Percentiles rank a stretch among this genome's conserved stretches.
These are phyloP conservation scores for Tadarida brasiliensis DNA, from an alignment of 2,797 vertebrate genomes.

Conservation along the genomic window DNA sequence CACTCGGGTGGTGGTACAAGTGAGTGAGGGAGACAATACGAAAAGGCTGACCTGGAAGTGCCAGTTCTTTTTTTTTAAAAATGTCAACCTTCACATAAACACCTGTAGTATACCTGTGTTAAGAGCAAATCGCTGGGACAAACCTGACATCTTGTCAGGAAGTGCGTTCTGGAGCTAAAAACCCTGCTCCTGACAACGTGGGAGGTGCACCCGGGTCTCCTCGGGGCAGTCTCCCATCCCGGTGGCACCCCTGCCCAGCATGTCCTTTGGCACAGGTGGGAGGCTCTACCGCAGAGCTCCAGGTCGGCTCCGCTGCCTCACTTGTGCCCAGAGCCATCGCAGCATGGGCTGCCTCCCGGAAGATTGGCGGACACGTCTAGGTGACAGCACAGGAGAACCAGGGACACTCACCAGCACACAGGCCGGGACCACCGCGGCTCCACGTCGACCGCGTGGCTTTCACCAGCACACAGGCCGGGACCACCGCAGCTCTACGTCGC, in stretches of 20 bases:
- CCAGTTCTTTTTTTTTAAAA: neutral
- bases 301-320: neutral
- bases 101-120: too few relatives aligned
- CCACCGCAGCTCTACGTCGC: neutral
- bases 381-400: neutral
- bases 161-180: neutral
- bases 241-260: neutral
- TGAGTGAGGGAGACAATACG: neutral
- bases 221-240: neutral
- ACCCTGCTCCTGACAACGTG: neutral
- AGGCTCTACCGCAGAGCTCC: rapidly evolving
- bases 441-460: neutral
- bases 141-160: neutral
- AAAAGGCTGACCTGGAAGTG: neutral
- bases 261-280: rapidly evolving
- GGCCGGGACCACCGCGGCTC: neutral
- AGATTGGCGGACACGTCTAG: neutral
- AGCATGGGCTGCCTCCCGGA: neutral
- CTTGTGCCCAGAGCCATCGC: neutral
- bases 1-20: neutral
- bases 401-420: conserved; percentile 36
- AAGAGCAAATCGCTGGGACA: neutral
- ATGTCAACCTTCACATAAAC: neutral
- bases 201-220: neutral
- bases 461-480: conserved; percentile 24